A percentile compares a stretch with the other conserved stretches of the same genome.
Evolutionary conservation across 2,113 vertebrate genomes (phyloP).

Genomic region (Tyrannus savana): DNA sequence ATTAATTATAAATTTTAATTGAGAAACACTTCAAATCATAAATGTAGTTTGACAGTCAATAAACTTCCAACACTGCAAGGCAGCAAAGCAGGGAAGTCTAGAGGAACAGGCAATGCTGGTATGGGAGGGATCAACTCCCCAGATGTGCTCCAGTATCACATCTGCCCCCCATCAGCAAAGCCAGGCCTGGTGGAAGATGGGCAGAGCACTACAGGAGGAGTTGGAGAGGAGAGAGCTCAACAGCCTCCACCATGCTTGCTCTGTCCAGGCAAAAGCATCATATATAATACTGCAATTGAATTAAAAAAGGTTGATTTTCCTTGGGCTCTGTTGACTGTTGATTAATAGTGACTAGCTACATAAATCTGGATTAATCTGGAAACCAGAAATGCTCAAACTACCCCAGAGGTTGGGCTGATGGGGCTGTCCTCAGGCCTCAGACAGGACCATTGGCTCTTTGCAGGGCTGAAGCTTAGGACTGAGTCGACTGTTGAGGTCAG

Average conservation of each 20-base stretch:
- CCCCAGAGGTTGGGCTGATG: background rate
- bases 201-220: background rate
- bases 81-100: fast-evolving
- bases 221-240: background rate
- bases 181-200: background rate
- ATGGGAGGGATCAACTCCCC: background rate
- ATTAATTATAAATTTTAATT: constrained; percentile 24
- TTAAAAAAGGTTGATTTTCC: constrained; percentile 34
- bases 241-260: background rate
- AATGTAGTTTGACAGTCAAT: background rate
- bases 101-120: background rate
- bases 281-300: constrained; percentile 26
- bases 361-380: constrained; percentile 32
- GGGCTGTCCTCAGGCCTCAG: background rate
- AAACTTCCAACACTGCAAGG: background rate
- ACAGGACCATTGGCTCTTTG: background rate
- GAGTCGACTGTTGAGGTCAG: background rate
- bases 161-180: background rate
- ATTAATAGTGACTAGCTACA: constrained; percentile 19
- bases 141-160: background rate
- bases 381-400: background rate
- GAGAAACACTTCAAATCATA: background rate
- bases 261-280: constrained; percentile 2
- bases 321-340: background rate
- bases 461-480: background rate